Conservation (phyloP, 2,888 invertebrate genomes). For the Oligia latruncula region DNA sequence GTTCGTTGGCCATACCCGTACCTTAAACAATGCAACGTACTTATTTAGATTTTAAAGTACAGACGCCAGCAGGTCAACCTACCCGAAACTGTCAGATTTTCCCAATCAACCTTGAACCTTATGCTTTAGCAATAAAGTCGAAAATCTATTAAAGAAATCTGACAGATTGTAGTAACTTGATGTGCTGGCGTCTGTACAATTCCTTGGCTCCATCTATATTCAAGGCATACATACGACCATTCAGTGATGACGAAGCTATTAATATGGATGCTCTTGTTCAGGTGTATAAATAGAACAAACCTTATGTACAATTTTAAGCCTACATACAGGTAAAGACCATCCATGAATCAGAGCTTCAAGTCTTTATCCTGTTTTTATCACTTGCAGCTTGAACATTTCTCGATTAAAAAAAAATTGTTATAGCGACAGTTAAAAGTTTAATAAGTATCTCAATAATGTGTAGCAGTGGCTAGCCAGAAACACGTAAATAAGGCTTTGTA, state of each 20-base stretch:
- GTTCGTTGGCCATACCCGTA: background rate
- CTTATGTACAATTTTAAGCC: background rate
- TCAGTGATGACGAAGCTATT: constrained; percentile 10
- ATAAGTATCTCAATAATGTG: background rate
- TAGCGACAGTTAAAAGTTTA: no score
- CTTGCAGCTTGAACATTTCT: background rate
- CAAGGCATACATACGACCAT: constrained; percentile 2
- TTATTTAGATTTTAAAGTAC: constrained; percentile 13
- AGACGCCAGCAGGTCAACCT: no score
- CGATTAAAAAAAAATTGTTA: no score
- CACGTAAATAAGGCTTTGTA: background rate
- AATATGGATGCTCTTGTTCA: constrained; percentile 29
- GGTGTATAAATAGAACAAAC: constrained; percentile 16
- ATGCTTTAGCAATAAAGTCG: no score
- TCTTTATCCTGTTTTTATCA: background rate
- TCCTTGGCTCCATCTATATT: constrained; percentile 38
- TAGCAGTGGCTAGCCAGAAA: background rate
- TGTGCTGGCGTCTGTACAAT: no score
- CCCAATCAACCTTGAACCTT: no score
- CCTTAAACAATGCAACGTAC: constrained; percentile 9
- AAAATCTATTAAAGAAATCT: no score
- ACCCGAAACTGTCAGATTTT: no score
- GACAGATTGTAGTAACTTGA: no score
- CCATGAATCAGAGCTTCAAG: constrained; percentile 10
- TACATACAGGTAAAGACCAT: background rate